These are phyloP conservation scores for Trogon surrucura DNA, from an alignment of 2,113 vertebrate genomes.

Conservation along the genomic window DNA sequence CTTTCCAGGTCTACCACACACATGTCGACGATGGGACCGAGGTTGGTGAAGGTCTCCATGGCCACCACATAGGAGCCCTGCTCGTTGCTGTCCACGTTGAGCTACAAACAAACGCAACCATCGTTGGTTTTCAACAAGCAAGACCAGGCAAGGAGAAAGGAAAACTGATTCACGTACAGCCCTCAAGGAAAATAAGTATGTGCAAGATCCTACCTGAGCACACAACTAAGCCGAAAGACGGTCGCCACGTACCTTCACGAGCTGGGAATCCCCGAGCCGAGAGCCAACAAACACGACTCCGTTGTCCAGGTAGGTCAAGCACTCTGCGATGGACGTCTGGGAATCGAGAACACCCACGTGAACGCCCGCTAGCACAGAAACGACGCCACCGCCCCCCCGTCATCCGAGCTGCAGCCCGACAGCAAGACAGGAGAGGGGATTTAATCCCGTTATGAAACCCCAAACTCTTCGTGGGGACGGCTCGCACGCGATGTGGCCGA, in stretches of 20 bases:
- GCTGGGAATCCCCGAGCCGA: conserved; percentile 94
- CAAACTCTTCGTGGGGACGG: neutral
- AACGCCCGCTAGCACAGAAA: neutral
- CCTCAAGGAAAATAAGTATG: neutral
- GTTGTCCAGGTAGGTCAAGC: conserved; percentile 96
- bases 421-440: neutral
- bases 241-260: conserved; percentile 87
- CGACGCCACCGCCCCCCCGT: neutral
- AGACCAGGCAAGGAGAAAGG: neutral
- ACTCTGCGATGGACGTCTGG: conserved; percentile 97
- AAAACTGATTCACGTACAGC: neutral
- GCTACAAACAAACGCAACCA: conserved; percentile 67
- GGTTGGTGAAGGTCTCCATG: conserved; percentile 99
- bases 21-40: conserved; percentile 98
- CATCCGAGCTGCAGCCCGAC: neutral
- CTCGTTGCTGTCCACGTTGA: conserved; percentile 98
- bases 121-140: accelerated
- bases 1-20: conserved; percentile 98
- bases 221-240: neutral
- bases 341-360: neutral
- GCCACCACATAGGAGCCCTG: conserved; percentile 96
- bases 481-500: no score
- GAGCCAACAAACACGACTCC: conserved; percentile 98
- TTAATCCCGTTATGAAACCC: neutral
- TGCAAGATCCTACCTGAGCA: no score